These are phyloP conservation scores for Coilia nasus DNA, from an alignment of 2,797 vertebrate species.

Conservation along the genomic window DNA sequence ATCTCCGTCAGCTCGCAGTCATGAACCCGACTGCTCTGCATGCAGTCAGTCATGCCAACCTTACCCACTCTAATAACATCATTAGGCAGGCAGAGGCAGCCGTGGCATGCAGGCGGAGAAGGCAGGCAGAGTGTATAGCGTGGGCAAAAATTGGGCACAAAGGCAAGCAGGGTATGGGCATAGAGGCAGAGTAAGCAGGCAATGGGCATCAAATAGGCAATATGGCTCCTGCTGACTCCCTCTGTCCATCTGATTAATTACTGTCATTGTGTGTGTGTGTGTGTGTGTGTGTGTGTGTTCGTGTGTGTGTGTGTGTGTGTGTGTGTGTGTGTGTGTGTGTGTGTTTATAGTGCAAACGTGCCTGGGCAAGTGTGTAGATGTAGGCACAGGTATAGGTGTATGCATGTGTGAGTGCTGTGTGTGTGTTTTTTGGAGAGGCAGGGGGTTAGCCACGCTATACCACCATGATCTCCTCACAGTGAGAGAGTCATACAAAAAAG, in stretches of 20 bases:
- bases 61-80: neutral
- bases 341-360: neutral
- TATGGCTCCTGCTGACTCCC: conserved; percentile 18
- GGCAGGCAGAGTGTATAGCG: neutral
- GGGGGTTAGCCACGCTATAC: no score
- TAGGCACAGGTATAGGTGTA: neutral
- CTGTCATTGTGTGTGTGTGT: neutral
- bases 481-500: neutral
- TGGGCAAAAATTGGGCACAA: neutral
- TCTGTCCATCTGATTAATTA: neutral
- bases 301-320: no score
- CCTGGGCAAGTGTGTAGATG: neutral
- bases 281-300: neutral
- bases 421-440: no score
- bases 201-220: neutral
- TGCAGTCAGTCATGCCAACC: neutral
- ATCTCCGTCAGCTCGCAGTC: no score
- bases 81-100: neutral
- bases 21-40: neutral
- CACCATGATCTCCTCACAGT: neutral
- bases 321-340: no score
- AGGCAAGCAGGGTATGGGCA: no score
- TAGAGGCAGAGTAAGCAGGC: no score
- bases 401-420: neutral
- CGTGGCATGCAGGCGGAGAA: neutral